Evolutionary conservation across 2,113 vertebrate species (phyloP).

Genomic region (Peromyscus californicus): DNA sequence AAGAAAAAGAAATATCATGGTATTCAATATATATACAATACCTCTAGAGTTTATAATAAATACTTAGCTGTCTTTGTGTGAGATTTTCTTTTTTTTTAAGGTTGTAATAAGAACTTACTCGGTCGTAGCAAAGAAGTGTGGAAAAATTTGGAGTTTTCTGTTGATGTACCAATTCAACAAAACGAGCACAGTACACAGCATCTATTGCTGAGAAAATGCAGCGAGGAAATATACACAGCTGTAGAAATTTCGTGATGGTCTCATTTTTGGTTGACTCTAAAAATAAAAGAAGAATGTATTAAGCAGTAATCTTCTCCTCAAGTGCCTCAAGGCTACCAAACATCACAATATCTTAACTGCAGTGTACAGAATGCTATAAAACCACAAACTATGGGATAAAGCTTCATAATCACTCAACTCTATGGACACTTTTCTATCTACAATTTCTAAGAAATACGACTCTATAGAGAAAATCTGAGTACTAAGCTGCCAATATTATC

Average conservation of each 20-base stretch:
- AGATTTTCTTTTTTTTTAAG: constrained; percentile 69
- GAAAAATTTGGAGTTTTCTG: constrained; percentile 99
- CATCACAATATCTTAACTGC: constrained; percentile 67
- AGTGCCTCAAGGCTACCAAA: constrained; percentile 61
- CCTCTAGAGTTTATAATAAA: constrained; percentile 58
- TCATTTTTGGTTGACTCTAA: constrained; percentile 99
- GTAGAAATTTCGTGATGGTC: constrained; percentile 99
- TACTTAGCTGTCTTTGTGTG: constrained; percentile 58
- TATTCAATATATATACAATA: constrained; percentile 31
- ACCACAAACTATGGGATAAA: constrained; percentile 65
- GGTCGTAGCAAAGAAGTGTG: constrained; percentile 97
- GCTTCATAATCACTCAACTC: constrained; percentile 48
- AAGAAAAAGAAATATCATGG: background rate
- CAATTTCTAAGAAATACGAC: constrained; percentile 68
- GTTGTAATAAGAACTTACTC: constrained; percentile 90
- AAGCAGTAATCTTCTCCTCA: constrained; percentile 72
- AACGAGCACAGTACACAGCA: constrained; percentile 98
- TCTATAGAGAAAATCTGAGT: constrained; percentile 59
- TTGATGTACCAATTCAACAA: constrained; percentile 98
- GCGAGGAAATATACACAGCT: constrained; percentile 98
- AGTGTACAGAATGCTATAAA: constrained; percentile 64
- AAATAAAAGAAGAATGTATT: constrained; percentile 75
- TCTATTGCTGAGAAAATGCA: constrained; percentile 99
- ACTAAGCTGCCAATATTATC: constrained; percentile 51
- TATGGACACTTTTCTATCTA: constrained; percentile 62